Percentiles rank a stretch among this genome's conserved stretches.
Conservation (phyloP, 2,888 invertebrate genomes). For the Melieria crassipennis region DNA sequence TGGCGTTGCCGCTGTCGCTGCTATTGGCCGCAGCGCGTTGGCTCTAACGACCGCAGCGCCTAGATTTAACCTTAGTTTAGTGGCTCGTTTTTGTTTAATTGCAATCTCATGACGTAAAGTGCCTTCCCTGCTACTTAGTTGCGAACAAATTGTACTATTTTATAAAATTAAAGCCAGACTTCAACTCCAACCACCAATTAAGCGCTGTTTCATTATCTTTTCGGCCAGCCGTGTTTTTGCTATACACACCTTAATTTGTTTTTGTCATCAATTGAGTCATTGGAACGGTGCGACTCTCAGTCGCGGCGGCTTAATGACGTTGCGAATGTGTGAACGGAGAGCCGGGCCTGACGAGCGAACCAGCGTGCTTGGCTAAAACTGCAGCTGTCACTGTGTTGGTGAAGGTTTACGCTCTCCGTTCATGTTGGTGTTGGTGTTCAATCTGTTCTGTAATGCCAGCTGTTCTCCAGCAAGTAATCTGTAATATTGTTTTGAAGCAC, state of each 20-base stretch:
- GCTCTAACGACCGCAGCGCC: not conserved
- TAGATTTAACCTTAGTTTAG: not conserved
- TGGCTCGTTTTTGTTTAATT: not conserved
- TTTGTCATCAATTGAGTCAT: not conserved
- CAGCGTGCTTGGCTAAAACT: too few species aligned
- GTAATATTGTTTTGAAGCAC: too few species aligned
- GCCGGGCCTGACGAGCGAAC: too few species aligned
- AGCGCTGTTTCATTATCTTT: not conserved
- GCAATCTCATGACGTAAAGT: not conserved
- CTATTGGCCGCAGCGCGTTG: constrained; percentile 4
- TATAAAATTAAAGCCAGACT: constrained; percentile 6
- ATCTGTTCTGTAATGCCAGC: too few species aligned
- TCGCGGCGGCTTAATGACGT: not conserved
- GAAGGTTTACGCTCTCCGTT: not conserved
- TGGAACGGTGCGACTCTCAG: not conserved
- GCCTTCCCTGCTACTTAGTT: constrained; percentile 16
- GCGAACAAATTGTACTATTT: not conserved
- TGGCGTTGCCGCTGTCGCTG: not conserved
- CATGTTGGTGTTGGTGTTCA: too few species aligned
- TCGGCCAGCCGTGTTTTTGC: not conserved
- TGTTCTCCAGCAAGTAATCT: too few species aligned
- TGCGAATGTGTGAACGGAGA: too few species aligned
- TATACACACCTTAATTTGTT: constrained; percentile 23
- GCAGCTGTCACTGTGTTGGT: not conserved
- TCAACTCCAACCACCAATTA: not conserved